A percentile compares a stretch with the other conserved stretches of the same genome.
These are phyloP conservation scores for Cephus spinipes DNA, from an alignment of 2,888 invertebrate species.

Conservation along the genomic window DNA sequence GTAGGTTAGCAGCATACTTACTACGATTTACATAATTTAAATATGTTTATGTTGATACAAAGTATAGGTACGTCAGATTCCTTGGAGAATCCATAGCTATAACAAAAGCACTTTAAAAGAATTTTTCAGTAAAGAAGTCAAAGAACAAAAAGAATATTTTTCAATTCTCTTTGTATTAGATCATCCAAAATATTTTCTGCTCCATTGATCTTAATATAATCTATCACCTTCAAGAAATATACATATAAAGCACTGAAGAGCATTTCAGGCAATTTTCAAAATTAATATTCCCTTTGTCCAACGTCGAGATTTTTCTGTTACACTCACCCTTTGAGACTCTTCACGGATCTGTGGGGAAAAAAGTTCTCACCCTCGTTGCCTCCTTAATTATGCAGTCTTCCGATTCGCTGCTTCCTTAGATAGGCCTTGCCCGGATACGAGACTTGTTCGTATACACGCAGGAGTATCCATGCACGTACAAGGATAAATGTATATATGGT, in stretches of 20 bases:
- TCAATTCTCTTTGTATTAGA: neutral
- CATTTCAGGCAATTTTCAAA: neutral
- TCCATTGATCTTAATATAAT: neutral
- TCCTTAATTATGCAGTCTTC: neutral
- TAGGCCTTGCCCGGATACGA: neutral
- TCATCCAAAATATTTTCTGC: neutral
- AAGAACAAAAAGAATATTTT: neutral
- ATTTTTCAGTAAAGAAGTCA: neutral
- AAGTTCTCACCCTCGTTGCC: neutral
- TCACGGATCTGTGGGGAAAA: neutral
- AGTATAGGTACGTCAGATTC: neutral
- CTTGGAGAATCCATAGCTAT: neutral
- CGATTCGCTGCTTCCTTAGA: neutral
- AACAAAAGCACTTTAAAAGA: neutral
- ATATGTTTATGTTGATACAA: neutral
- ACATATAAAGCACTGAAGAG: neutral
- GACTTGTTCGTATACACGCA: neutral
- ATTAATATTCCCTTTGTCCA: neutral
- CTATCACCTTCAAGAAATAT: neutral
- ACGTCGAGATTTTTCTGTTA: neutral
- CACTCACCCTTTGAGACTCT: neutral
- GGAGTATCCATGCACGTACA: neutral
- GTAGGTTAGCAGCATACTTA: neutral
- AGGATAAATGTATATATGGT: neutral
- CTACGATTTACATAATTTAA: neutral